Conservation (phyloP, 2,888 invertebrate species). For the Trichogramma dendrolimi region DNA sequence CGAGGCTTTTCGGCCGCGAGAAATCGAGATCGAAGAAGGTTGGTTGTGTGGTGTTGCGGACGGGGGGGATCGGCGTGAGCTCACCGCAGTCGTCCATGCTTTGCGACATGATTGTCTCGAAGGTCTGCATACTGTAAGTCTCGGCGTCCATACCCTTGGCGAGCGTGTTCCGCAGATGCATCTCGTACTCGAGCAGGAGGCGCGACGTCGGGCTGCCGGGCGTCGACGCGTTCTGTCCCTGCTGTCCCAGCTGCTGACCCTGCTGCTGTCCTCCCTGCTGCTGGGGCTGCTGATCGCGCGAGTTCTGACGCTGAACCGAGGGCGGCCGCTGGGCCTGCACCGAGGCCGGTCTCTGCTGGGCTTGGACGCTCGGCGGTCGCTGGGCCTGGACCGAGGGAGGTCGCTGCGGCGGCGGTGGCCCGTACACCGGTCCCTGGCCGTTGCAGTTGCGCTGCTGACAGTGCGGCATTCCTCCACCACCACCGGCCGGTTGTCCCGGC, state of each 20-base stretch:
- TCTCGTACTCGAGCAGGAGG: constrained; percentile 85
- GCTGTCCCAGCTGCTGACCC: constrained; percentile 19
- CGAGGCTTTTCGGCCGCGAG: too few relatives aligned
- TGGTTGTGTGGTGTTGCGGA: too few relatives aligned
- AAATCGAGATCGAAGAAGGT: too few relatives aligned
- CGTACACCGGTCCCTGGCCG: not conserved
- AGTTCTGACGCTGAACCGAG: not conserved
- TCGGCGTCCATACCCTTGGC: constrained; percentile 95
- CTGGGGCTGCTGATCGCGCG: constrained; percentile 4
- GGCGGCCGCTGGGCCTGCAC: not conserved
- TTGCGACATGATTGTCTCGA: constrained; percentile 86
- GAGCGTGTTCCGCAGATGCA: constrained; percentile 86
- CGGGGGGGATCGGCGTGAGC: constrained; percentile 23
- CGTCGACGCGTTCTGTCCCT: constrained; percentile 54
- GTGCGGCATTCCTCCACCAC: constrained; percentile 46
- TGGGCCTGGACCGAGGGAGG: constrained; percentile 5
- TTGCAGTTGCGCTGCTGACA: constrained; percentile 55
- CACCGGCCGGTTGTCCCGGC: constrained; percentile 52
- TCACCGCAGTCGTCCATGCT: constrained; percentile 93
- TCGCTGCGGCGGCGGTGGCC: not conserved
- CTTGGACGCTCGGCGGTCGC: constrained; percentile 6
- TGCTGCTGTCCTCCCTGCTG: constrained; percentile 18
- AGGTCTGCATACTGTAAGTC: constrained; percentile 89
- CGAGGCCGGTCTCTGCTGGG: not conserved
- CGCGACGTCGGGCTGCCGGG: constrained; percentile 81